phyloP scores from a whole-genome alignment of 2,797 vertebrate genomes.

The Mormyrops boulengeri region DNA sequence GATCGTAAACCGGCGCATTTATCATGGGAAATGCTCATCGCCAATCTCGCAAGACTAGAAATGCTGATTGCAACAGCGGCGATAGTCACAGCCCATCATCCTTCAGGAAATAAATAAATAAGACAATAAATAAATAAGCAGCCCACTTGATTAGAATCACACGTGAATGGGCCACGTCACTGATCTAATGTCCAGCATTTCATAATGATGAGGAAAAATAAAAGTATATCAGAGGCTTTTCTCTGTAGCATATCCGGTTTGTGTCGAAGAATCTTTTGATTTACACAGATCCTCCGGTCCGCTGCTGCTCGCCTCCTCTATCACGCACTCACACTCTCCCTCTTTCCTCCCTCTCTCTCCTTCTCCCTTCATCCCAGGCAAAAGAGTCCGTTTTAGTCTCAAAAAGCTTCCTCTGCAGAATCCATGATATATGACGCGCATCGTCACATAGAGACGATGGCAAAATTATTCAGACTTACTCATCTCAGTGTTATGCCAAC shows the following conservation, averaged over 20 bases:
- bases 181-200: conserved; percentile 46
- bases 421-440: conserved; percentile 14
- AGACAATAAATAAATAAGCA: conserved; percentile 3
- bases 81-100: conserved; percentile 60
- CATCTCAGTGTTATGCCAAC: not conserved
- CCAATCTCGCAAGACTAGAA: conserved; percentile 49
- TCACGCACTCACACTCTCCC: conserved; percentile 12
- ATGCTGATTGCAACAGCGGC: conserved; percentile 52
- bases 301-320: not conserved
- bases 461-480: conserved; percentile 4
- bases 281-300: conserved; percentile 26
- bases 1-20: conserved; percentile 49
- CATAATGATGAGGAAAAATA: conserved; percentile 46
- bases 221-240: conserved; percentile 40
- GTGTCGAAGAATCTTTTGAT: conserved; percentile 44
- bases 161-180: conserved; percentile 47
- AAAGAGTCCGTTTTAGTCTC: not conserved
- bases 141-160: conserved; percentile 55
- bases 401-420: not conserved
- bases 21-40: conserved; percentile 50
- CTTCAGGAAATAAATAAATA: conserved; percentile 42
- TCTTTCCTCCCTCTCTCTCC: conserved; percentile 14
- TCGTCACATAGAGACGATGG: not conserved
- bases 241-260: conserved; percentile 39
- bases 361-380: not conserved